These are phyloP conservation scores for Ephialtes manifestator DNA, from an alignment of 2,888 invertebrate species.

Conservation along the genomic window DNA sequence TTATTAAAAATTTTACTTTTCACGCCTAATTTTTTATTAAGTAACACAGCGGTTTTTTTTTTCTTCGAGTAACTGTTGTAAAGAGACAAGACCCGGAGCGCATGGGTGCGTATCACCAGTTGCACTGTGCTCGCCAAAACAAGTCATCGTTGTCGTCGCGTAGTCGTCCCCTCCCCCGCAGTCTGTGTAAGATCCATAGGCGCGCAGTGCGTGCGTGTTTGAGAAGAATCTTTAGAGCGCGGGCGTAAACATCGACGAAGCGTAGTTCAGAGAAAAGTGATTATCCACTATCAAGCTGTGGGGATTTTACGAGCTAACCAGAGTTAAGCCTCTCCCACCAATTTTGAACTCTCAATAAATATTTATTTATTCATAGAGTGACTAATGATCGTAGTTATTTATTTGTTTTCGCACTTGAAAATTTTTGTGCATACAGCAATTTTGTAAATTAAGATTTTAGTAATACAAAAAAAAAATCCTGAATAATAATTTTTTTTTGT, in stretches of 20 bases:
- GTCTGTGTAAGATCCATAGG: conserved; percentile 2
- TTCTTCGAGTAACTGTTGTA: neutral
- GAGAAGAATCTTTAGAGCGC: conserved; percentile 9
- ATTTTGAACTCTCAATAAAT: neutral
- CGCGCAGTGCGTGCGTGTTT: conserved; percentile 22
- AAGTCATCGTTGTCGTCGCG: conserved; percentile 16
- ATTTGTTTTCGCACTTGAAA: neutral
- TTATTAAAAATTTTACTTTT: no score
- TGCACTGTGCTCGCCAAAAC: conserved; percentile 30
- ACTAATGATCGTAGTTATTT: neutral
- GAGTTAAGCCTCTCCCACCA: neutral
- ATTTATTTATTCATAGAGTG: neutral
- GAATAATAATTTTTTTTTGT: no score
- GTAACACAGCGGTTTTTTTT: neutral
- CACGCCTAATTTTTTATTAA: no score
- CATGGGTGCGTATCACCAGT: conserved; percentile 23
- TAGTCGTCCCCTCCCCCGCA: conserved; percentile 4
- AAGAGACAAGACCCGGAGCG: neutral
- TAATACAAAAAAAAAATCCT: no score
- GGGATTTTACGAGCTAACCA: neutral
- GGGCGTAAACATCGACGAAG: conserved; percentile 7
- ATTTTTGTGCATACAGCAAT: no score
- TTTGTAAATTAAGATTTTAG: no score
- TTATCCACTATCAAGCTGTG: neutral
- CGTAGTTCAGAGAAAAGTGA: conserved; percentile 9